These are phyloP conservation scores for Benitochromis conjunctus DNA, from an alignment of 2,113 vertebrate genomes.

Conservation along the genomic window DNA sequence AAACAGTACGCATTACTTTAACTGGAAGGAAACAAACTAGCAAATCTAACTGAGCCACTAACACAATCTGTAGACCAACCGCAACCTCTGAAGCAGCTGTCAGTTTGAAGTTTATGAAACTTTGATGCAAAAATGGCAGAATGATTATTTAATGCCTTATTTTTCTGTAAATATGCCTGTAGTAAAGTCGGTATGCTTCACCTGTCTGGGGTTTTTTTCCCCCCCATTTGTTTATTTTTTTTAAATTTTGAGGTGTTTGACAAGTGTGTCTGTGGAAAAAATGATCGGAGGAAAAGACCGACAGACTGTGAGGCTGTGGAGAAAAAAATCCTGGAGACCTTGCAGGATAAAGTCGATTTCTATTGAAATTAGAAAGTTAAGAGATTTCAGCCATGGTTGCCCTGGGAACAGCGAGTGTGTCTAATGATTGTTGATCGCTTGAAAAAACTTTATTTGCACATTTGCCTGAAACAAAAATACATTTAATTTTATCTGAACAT, in stretches of 20 bases:
- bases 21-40: neutral
- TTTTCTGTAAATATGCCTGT: neutral
- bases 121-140: neutral
- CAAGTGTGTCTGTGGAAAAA: no score
- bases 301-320: accelerated
- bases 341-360: neutral
- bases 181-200: neutral
- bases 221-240: neutral
- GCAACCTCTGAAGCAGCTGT: neutral
- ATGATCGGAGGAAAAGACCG: no score
- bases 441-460: neutral
- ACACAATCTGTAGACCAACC: neutral
- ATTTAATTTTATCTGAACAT: neutral
- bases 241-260: neutral
- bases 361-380: accelerated
- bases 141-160: neutral
- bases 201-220: accelerated
- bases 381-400: neutral
- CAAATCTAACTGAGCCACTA: neutral
- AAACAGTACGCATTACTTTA: neutral
- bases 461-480: neutral
- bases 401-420: neutral
- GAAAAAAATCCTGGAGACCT: neutral
- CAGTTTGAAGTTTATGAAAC: no score
- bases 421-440: accelerated